Evolutionary conservation across 2,797 vertebrate species (phyloP).

Genomic region (Spinibarbus caldwelli): DNA sequence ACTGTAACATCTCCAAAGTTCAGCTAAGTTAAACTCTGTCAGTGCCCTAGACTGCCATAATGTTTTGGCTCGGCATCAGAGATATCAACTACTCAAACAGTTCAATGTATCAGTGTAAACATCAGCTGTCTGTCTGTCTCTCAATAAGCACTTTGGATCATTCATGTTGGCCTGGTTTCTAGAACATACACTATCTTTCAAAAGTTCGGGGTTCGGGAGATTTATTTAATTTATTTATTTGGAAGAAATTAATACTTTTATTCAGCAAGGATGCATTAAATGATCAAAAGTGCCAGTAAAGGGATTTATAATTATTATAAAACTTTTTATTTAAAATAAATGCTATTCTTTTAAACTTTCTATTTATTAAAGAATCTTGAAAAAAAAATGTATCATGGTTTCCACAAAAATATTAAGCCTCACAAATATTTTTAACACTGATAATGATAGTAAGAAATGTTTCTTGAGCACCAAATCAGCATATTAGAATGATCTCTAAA

Average conservation of each 20-base stretch:
- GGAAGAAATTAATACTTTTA: neutral
- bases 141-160: neutral
- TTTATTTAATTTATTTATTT: neutral
- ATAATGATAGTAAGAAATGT: neutral
- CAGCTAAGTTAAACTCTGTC: neutral
- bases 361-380: neutral
- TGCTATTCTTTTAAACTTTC: neutral
- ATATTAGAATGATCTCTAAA: neutral
- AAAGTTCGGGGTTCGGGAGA: too few species aligned
- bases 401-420: neutral
- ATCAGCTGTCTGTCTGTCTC: conserved; percentile 15
- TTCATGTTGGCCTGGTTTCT: neutral
- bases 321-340: neutral
- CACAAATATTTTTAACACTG: neutral
- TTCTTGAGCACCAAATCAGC: neutral
- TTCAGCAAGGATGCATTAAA: neutral
- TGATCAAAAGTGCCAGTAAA: neutral
- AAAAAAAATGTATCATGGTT: too few species aligned
- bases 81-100: conserved; percentile 27
- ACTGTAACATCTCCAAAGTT: conserved; percentile 6
- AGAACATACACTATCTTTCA: neutral
- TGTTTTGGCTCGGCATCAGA: conserved; percentile 22
- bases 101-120: conserved; percentile 25
- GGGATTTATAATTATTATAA: neutral
- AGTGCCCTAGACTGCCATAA: conserved; percentile 8